Base-by-base conservation (phyloP, 2,888 invertebrate genomes). In the Drosophila ezoana region DNA sequence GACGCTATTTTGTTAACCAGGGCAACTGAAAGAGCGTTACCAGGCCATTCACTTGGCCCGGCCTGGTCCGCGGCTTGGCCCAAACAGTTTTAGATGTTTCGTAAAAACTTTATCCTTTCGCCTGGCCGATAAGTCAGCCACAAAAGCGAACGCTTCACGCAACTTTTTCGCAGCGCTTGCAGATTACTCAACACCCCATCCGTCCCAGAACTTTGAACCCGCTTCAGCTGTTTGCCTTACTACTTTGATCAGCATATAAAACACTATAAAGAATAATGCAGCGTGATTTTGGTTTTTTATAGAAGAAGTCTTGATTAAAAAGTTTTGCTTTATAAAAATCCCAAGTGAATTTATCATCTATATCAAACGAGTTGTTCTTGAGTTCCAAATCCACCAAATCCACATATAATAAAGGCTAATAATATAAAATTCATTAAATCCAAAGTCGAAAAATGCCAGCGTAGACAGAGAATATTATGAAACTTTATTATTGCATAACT, bases 1-100 rank as follows among this genome's bases (percentile, higher is more conserved):
- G 57, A 69, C 74, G 83, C 81, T 83, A 81, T 80, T 75, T 82
- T 79, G 77, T 81, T 74, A 65, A 72, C 49, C 71, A 69, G 61
- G 37, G 14, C 64, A 70, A 33, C 45, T 37, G 41, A 32, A 16
- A 37, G 44, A 28, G 33, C 45, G 11, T 40, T 52, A 16, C 20
- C 47, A 43, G 49, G 16, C 56, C 33, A 53, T 43, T 58, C 51
- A 18, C 33, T 58, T 38, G 23, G 23, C 23, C 23, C 60, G 20
- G 18, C 8, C 38, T 20, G 13, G 37, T 40, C 38, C 16, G 28
- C 49, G 18, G 58, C 35, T 6, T 43, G 41, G 41, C 20, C 14
- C 13, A 11, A 16, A 38, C 37, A 40, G 13, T 76, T 64, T 58
- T 51, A 51, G 58, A 49, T 51, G 57, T 57, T 57, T 37, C 33